Evolutionary conservation across 2,113 vertebrate genomes (phyloP).

Genomic region (Eublepharis macularius): DNA sequence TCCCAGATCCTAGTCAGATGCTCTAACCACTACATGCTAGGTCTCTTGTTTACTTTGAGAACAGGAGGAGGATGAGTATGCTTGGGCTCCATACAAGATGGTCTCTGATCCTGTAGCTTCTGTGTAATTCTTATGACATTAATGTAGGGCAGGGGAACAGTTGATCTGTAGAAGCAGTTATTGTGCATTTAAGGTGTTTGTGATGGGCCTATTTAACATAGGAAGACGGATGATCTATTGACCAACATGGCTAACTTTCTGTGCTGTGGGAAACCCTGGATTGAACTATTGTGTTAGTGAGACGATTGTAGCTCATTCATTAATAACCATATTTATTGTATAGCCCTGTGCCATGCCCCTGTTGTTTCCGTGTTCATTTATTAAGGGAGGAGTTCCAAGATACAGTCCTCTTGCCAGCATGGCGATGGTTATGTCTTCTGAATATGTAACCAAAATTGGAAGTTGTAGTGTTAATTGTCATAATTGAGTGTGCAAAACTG

Average conservation of each 20-base stretch:
- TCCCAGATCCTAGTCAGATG: no score
- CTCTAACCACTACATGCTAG: no score
- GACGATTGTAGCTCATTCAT: neutral
- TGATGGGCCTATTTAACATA: no score
- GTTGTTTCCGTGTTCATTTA: neutral
- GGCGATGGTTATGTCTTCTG: neutral
- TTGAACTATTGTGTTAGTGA: no score
- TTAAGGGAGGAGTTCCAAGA: neutral
- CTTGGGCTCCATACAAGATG: neutral
- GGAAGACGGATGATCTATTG: neutral
- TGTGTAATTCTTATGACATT: neutral
- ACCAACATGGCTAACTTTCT: neutral
- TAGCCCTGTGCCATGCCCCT: neutral
- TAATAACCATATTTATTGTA: neutral
- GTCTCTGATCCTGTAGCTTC: neutral
- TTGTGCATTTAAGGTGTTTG: neutral
- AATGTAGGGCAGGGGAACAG: neutral
- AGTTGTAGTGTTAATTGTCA: neutral
- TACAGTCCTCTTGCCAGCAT: neutral
- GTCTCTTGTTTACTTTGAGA: neutral
- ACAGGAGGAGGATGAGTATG: neutral
- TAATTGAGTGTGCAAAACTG: neutral
- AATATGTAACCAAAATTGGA: neutral
- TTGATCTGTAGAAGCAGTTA: neutral
- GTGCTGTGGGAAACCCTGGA: neutral